These are phyloP conservation scores for Neoseiulus cucumeris DNA, from an alignment of 1,140 invertebrate species.

Conservation along the genomic window DNA sequence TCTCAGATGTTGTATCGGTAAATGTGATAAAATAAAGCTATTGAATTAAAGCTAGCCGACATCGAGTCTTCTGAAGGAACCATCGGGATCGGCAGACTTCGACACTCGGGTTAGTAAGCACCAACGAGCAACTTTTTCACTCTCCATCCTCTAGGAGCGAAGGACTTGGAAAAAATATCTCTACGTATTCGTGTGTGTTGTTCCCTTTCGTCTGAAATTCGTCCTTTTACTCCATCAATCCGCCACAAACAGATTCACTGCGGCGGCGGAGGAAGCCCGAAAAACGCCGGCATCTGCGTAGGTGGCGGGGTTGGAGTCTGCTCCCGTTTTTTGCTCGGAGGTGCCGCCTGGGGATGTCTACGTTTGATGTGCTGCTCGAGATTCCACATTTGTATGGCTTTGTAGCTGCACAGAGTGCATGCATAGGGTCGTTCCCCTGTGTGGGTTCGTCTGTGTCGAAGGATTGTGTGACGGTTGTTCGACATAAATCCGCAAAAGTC, in stretches of 20 bases:
- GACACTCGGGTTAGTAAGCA: too few species aligned
- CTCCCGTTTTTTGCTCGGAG: neutral
- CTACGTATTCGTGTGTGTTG: too few species aligned
- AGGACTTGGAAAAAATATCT: too few species aligned
- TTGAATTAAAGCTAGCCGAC: constrained; percentile 7
- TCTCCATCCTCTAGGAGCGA: too few species aligned
- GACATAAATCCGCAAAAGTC: constrained; percentile 10
- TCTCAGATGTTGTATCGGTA: too few species aligned
- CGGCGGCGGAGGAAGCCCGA: neutral
- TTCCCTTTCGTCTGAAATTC: too few species aligned
- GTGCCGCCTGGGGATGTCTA: neutral
- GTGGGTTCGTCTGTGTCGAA: neutral
- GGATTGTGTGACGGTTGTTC: constrained; percentile 6
- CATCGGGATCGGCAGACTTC: too few species aligned
- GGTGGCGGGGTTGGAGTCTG: neutral
- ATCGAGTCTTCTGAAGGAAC: neutral
- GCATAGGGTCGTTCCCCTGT: constrained; percentile 5
- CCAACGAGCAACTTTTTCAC: too few species aligned
- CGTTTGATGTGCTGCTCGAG: constrained; percentile 10
- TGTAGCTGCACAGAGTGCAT: constrained; percentile 1
- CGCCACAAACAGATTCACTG: neutral
- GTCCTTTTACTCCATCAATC: too few species aligned
- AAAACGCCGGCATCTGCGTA: neutral
- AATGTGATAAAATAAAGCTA: constrained; percentile 8
- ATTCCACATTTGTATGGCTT: constrained; percentile 8